Conservation (phyloP, 2,888 invertebrate genomes). For the Agrotis ipsilon region DNA sequence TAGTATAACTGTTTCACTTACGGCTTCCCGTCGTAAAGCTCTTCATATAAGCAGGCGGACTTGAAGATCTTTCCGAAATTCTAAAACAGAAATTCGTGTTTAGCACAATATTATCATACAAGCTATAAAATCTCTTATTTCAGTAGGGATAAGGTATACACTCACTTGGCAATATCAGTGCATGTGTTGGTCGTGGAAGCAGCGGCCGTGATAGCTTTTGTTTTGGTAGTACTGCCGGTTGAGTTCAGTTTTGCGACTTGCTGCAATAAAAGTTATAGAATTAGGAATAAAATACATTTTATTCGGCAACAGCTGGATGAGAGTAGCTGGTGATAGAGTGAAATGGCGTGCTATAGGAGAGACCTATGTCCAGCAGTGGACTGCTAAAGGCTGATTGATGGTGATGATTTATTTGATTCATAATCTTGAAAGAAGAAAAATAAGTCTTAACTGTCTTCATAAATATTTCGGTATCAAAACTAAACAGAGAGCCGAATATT, state of each 20-base stretch:
- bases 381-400: too few relatives aligned
- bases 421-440: too few relatives aligned
- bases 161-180: slow-evolving; percentile 71
- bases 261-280: slow-evolving; percentile 71
- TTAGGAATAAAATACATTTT: neutral
- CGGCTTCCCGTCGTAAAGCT: slow-evolving; percentile 78
- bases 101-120: neutral
- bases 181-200: slow-evolving; percentile 59
- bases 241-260: slow-evolving; percentile 83
- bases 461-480: too few relatives aligned
- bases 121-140: neutral
- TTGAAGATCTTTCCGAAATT: slow-evolving; percentile 56
- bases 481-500: too few relatives aligned
- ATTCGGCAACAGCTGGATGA: too few relatives aligned
- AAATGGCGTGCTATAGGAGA: too few relatives aligned
- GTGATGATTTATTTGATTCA: too few relatives aligned
- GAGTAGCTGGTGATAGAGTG: too few relatives aligned
- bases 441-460: too few relatives aligned
- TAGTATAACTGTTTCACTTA: slow-evolving; percentile 66
- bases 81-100: slow-evolving; percentile 40
- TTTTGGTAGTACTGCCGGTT: slow-evolving; percentile 25
- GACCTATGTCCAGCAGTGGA: too few relatives aligned
- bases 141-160: slow-evolving; percentile 14
- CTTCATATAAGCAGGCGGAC: slow-evolving; percentile 75
- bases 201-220: slow-evolving; percentile 38